Base-by-base conservation (phyloP, 2,888 invertebrate species). In the Augochlorella aurata region DNA sequence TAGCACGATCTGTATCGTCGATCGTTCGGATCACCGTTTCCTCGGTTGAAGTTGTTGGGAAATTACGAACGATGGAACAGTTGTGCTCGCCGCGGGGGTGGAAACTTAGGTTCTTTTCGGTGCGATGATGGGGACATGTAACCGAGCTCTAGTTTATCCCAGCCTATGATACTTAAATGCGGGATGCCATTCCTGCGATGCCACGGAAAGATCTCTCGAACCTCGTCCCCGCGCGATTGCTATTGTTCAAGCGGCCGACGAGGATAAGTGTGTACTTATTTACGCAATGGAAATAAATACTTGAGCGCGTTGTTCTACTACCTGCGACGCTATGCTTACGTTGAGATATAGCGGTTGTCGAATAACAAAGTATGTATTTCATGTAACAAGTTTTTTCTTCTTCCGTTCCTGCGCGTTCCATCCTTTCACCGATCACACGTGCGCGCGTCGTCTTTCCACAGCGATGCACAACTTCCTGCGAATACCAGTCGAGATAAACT, bases 301-400 rank as follows among this genome's bases (percentile, higher is more conserved):
- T 89, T 87, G 86, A 85, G 71, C 73, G 81, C 81, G 84, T 85
- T 86, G 83, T 77, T 83, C 83, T 83, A 81, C 63, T 72, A 71
- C 80, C 80, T 66, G 79, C 83, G 73, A 79, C 83, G 85, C 85
- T 84, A 77, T 87, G 88, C 82, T 88, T 82, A 84, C 85, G 86
- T 89, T 79, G 84, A 87, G 74, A 81, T 85, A 82, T 84, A 89
- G 86, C 85, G 77, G 81, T 85, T 87, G 84, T 89, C 86, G 83
- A 91, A 89, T 91, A 90, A 91, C 85, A 89, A 81, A 90, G 83
- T 91, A 91, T 91, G 90, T 91, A 91, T 91, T 89, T 91, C 90
- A 91, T 86, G 90, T 86, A 90, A 81, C 4, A 61, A 16, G 54
- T 45, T 2, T 68, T 70, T 73, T 54, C 54, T 85, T 54, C 63